Percentiles rank a stretch among this genome's conserved stretches.
phyloP scores from a whole-genome alignment of 2,888 invertebrate genomes.

The Lasioglossum marginatum region DNA sequence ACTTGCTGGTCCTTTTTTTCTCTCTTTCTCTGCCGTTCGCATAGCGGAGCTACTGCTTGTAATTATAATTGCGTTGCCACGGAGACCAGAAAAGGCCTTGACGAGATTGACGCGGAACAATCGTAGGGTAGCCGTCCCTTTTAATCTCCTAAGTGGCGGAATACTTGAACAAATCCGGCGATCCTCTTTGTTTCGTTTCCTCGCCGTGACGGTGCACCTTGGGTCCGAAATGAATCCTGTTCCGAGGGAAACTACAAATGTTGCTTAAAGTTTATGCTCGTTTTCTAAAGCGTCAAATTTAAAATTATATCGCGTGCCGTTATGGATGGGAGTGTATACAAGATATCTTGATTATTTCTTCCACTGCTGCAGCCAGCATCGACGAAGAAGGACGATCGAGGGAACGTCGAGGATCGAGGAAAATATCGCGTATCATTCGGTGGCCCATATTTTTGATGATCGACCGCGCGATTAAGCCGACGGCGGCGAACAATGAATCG shows the following conservation, averaged over 20 bases:
- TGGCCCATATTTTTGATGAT: constrained; percentile 69
- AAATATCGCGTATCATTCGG: constrained; percentile 45
- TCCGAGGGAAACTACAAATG: neutral
- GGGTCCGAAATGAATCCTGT: neutral
- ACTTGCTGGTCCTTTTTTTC: constrained; percentile 13
- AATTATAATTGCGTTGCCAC: constrained; percentile 40
- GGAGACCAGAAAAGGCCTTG: constrained; percentile 10
- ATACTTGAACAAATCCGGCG: constrained; percentile 15
- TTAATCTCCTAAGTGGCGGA: constrained; percentile 23
- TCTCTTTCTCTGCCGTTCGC: neutral
- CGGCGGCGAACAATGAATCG: constrained; percentile 62
- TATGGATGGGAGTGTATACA: neutral
- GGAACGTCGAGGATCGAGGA: neutral
- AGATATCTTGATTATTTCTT: neutral
- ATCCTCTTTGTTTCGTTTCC: constrained; percentile 6
- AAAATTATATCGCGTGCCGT: too few relatives aligned
- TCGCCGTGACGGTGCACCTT: neutral
- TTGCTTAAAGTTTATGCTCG: too few relatives aligned
- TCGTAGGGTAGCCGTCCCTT: neutral
- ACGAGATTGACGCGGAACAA: constrained; percentile 17
- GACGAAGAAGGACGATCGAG: neutral
- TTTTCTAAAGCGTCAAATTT: neutral
- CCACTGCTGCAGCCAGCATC: neutral
- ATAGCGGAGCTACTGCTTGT: neutral
- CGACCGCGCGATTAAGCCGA: constrained; percentile 59